A percentile compares a stretch with the other conserved stretches of the same genome.
These are phyloP conservation scores for Leptestheria dahalacensis DNA, from an alignment of 1,140 invertebrate genomes.

Conservation along the genomic window DNA sequence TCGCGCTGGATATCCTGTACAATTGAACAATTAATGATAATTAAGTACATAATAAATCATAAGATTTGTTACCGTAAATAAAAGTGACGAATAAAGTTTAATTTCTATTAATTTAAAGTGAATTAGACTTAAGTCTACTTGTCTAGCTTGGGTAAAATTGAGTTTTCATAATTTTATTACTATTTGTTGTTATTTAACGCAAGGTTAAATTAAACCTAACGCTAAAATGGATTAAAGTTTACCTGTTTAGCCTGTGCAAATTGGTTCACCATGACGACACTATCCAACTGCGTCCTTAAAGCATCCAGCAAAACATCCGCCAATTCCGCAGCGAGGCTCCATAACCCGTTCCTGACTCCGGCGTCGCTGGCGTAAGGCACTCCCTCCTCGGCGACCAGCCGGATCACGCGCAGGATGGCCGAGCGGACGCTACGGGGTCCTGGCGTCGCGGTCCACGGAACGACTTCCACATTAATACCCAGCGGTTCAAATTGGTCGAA, in stretches of 20 bases:
- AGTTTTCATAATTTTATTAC: neutral
- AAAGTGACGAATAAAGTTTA: too few species aligned
- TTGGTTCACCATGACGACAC: slow-evolving; percentile 40
- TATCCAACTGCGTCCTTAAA: slow-evolving; percentile 50
- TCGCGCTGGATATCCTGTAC: slow-evolving; percentile 1
- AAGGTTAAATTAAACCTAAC: slow-evolving; percentile 41
- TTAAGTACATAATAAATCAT: too few species aligned
- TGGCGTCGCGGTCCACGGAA: slow-evolving; percentile 3
- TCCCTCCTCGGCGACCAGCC: slow-evolving; percentile 18
- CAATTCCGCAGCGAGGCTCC: slow-evolving; percentile 51
- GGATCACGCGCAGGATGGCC: neutral
- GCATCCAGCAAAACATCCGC: slow-evolving; percentile 63
- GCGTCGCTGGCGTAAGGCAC: slow-evolving; percentile 27
- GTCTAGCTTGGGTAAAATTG: too few species aligned
- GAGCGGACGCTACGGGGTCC: slow-evolving; percentile 5
- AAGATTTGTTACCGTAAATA: too few species aligned
- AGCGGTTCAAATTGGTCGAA: neutral
- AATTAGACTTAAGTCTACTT: too few species aligned
- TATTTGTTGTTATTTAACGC: slow-evolving; percentile 31
- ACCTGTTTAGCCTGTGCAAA: slow-evolving; percentile 45
- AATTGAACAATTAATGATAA: too few species aligned
- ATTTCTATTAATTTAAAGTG: too few species aligned
- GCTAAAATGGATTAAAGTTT: too few species aligned
- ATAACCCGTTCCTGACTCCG: slow-evolving; percentile 33
- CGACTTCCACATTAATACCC: neutral